phyloP scores from a whole-genome alignment of 1,140 invertebrate species.

The Notospermus geniculatus region DNA sequence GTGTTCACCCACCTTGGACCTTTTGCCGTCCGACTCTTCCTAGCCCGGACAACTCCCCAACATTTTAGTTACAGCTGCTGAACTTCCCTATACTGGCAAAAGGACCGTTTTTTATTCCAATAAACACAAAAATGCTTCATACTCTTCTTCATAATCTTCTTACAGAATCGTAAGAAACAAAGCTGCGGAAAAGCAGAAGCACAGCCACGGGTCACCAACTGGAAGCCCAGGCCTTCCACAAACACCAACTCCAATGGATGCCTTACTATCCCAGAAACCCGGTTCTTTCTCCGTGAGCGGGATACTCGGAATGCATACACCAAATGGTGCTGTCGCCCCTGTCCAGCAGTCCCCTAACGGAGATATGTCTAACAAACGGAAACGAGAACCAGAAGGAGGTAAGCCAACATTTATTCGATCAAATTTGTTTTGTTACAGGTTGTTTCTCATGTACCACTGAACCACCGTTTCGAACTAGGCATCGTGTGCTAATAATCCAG shows the following conservation, averaged over 20 bases:
- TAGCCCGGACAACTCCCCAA: too few species aligned
- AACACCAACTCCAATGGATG: conserved; percentile 58
- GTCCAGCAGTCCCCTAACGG: background rate
- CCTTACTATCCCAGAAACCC: conserved; percentile 47
- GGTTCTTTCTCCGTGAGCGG: conserved; percentile 8
- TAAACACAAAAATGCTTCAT: too few species aligned
- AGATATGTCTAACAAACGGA: background rate
- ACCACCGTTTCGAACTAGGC: too few species aligned
- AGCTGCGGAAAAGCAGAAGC: conserved; percentile 92
- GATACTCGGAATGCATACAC: background rate
- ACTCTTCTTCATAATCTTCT: conserved; percentile 34
- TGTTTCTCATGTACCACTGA: too few species aligned
- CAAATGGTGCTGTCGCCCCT: background rate
- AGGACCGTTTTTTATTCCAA: too few species aligned
- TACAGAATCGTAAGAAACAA: conserved; percentile 92
- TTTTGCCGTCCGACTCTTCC: too few species aligned
- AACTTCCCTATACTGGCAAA: too few species aligned
- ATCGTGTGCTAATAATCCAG: too few species aligned
- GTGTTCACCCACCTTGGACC: too few species aligned
- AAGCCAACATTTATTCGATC: background rate
- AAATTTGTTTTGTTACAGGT: too few species aligned
- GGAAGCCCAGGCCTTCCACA: conserved; percentile 18
- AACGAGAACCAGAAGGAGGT: conserved; percentile 7
- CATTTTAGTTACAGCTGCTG: too few species aligned
- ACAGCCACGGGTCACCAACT: conserved; percentile 40